Conservation (phyloP, 2,113 vertebrate genomes). For the Ceratotherium simum region DNA sequence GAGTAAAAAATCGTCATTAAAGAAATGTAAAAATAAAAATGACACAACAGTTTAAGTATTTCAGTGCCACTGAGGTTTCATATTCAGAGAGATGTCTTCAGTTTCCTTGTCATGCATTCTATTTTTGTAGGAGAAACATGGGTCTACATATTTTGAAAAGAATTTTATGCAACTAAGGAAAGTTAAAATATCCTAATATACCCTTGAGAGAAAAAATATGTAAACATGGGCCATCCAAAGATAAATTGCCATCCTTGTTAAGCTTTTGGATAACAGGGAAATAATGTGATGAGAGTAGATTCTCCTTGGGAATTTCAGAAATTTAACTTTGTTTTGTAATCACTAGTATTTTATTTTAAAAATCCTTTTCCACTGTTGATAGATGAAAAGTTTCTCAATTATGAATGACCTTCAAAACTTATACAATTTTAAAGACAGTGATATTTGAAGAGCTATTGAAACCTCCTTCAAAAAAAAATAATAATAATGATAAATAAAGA, state of each 20-base stretch:
- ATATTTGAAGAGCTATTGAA: background rate
- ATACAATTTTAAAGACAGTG: background rate
- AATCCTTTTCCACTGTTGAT: background rate
- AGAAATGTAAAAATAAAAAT: background rate
- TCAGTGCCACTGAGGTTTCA: background rate
- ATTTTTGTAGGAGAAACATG: conserved; percentile 49
- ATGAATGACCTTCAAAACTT: background rate
- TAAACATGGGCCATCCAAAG: background rate
- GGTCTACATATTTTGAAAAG: conserved; percentile 61
- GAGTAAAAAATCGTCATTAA: background rate
- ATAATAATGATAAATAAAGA: background rate
- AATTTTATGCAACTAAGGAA: conserved; percentile 60
- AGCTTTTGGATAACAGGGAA: conserved; percentile 32
- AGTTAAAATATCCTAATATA: conserved; percentile 39
- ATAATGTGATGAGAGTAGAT: background rate
- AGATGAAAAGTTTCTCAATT: conserved; percentile 37
- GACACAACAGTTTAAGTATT: background rate
- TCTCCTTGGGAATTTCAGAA: conserved; percentile 10
- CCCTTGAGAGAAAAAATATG: conserved; percentile 48
- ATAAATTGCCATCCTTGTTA: conserved; percentile 38
- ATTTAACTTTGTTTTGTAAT: conserved; percentile 32
- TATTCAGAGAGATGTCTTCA: background rate
- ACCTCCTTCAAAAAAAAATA: background rate
- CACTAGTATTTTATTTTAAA: conserved; percentile 39
- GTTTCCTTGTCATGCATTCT: conserved; percentile 57